Evolutionary conservation across 2,888 invertebrate species (phyloP).

Genomic region (Lacanobia wlatinum): DNA sequence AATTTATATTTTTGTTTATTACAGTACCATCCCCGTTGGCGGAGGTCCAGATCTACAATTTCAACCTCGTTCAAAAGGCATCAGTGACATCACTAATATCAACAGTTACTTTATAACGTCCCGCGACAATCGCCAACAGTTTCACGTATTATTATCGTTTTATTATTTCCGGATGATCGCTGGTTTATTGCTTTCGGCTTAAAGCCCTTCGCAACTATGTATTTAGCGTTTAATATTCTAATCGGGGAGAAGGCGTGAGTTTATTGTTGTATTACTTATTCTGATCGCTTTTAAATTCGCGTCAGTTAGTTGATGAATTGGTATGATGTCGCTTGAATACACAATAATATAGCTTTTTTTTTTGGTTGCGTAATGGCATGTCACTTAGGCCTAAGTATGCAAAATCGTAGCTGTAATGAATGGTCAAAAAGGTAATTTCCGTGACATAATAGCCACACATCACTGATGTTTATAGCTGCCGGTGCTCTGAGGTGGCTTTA

Average conservation of each 20-base stretch:
- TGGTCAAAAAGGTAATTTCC: not conserved
- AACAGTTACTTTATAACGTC: slow-evolving; percentile 60
- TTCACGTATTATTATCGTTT: slow-evolving; percentile 73
- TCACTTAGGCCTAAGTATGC: not conserved
- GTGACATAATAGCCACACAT: not conserved
- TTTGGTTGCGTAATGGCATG: not conserved
- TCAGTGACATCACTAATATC: slow-evolving; percentile 14
- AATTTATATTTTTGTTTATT: no score
- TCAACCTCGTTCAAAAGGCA: not conserved
- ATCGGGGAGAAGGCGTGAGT: slow-evolving; percentile 7
- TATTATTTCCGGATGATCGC: slow-evolving; percentile 80
- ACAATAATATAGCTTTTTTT: not conserved
- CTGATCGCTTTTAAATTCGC: slow-evolving; percentile 32
- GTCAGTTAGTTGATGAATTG: slow-evolving; percentile 8
- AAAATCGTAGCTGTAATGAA: not conserved
- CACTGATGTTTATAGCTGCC: not conserved
- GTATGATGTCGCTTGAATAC: slow-evolving; percentile 29
- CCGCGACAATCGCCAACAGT: slow-evolving; percentile 66
- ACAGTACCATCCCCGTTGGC: no score
- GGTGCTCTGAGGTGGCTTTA: not conserved
- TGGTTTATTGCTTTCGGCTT: slow-evolving; percentile 73
- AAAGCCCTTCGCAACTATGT: slow-evolving; percentile 68
- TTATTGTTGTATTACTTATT: slow-evolving; percentile 31
- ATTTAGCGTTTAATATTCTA: slow-evolving; percentile 55
- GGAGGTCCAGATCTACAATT: not conserved